Percentiles rank a stretch among this genome's conserved stretches.
Evolutionary conservation across 2,888 invertebrate genomes (phyloP).

Genomic region (Nemotelus nigrinus): DNA sequence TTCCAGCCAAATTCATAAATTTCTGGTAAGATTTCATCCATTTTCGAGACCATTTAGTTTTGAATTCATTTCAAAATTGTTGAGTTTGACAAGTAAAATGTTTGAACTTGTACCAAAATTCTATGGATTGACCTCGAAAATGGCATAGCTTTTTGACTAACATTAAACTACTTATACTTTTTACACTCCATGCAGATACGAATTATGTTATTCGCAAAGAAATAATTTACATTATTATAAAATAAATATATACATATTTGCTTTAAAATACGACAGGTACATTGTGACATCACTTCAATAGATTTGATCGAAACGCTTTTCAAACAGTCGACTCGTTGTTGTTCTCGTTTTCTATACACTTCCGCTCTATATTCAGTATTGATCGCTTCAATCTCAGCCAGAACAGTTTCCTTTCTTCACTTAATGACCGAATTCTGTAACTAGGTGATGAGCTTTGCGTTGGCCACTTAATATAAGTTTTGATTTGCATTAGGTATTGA

Average conservation of each 20-base stretch:
- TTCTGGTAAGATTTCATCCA: no score
- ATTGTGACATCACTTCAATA: constrained; percentile 35
- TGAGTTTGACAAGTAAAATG: no score
- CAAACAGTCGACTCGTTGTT: constrained; percentile 24
- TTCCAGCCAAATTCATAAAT: no score
- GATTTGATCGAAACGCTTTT: neutral
- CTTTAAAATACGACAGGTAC: constrained; percentile 42
- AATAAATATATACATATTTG: constrained; percentile 10
- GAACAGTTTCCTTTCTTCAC: constrained; percentile 62
- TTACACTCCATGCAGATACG: neutral
- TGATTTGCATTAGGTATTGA: constrained; percentile 74
- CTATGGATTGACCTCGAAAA: no score
- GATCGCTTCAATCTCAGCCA: constrained; percentile 62
- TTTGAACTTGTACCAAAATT: no score
- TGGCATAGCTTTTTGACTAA: no score
- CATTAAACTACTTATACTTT: no score
- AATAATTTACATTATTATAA: neutral
- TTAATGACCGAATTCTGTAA: constrained; percentile 1
- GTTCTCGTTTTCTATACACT: neutral
- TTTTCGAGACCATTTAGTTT: no score
- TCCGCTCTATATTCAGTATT: constrained; percentile 47
- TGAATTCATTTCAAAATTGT: no score
- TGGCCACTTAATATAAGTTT: constrained; percentile 78
- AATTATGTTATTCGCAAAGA: neutral
- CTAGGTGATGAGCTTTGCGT: constrained; percentile 54